phyloP scores from a whole-genome alignment of 2,797 vertebrate species.

The Pseudochaenichthys georgianus region DNA sequence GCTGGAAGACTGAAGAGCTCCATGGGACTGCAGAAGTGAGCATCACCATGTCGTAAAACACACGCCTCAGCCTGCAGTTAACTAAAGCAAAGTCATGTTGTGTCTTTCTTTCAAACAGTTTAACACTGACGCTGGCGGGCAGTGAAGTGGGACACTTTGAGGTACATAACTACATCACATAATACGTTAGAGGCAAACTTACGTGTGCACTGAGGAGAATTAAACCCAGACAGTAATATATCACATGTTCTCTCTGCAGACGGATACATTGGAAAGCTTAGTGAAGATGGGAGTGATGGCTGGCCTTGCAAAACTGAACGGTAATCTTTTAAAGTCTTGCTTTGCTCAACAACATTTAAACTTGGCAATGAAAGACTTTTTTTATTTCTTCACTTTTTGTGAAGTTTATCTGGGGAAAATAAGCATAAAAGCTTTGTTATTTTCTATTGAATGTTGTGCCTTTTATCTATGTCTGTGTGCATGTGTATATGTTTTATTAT shows the following conservation, averaged over 20 bases:
- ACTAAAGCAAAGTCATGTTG: neutral
- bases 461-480: no score
- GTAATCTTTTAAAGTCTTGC: constrained; percentile 56
- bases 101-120: constrained; percentile 60
- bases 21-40: constrained; percentile 74
- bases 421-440: no score
- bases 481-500: no score
- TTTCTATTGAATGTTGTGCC: no score
- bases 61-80: neutral
- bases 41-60: neutral
- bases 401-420: no score
- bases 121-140: constrained; percentile 65
- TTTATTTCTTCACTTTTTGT: no score
- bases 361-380: no score
- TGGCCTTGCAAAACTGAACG: constrained; percentile 58
- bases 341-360: no score
- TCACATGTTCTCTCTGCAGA: constrained; percentile 65
- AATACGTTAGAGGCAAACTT: neutral
- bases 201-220: neutral
- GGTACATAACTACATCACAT: constrained; percentile 52
- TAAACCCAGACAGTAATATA: neutral
- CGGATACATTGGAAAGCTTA: constrained; percentile 7
- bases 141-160: constrained; percentile 78
- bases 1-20: constrained; percentile 62
- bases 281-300: neutral